Evolutionary conservation across 2,888 invertebrate species (phyloP), one percentile per base, ranked within the genome.

Genomic region (Acheta domesticus): DNA sequence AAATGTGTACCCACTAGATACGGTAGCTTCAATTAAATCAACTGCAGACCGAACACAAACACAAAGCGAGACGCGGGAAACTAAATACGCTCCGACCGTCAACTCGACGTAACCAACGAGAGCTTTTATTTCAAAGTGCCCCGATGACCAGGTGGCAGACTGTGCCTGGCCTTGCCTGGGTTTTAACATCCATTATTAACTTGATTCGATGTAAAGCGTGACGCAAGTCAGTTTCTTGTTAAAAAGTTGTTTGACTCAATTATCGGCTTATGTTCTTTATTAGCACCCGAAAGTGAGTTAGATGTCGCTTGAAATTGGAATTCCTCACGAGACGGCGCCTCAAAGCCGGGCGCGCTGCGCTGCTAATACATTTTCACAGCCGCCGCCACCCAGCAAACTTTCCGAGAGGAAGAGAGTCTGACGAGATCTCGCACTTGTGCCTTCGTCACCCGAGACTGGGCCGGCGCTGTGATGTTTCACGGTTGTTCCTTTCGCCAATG

Each of bases 161-260:
- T 36, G 5, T 8, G 36, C 36, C 5, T 36, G 36, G 8, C 36
- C 36, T 8, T 36, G 36, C 8, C 62, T 8, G n/a, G 62, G n/a
- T 62, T 62, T 62, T 62, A 62, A 62, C 62, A 62, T 62, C 62
- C 62, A 62, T 62, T 62, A 62, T 62, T 11, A 62, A 62, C n/a
- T 62, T 62, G 62, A 62, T 62, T 62, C 16, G 62, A 19, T 19
- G 62, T n/a, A n/a, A 8, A 19, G 62, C 62, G 3, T 36, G 36
- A 36, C 62, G 16, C 16, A 0, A 3, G 62, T 62, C 14, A 62
- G 62, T 62, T 62, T 62, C 62, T 62, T 8, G 16, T 14, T 62
- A 62, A 62, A 62, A 62, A 62, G 62, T 62, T 62, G 5, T 11
- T 62, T 62, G 62, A 62, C 62, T 62, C 62, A 62, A 62, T 11